Conservation (phyloP, 2,113 vertebrate species). For the Hemiscyllium ocellatum region DNA sequence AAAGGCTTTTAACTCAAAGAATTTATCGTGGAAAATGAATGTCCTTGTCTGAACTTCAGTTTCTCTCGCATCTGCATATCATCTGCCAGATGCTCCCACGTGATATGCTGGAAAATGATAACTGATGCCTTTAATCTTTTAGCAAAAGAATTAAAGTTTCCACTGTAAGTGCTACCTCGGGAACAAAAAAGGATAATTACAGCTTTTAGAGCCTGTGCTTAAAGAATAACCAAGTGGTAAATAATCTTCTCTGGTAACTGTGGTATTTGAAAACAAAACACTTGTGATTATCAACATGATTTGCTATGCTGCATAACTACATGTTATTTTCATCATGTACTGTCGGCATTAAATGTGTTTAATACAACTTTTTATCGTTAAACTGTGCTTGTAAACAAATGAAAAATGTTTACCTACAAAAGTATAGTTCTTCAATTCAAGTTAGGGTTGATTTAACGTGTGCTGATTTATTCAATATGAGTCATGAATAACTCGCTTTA, state of each 20-base stretch:
- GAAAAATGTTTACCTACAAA: neutral
- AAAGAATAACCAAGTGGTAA: neutral
- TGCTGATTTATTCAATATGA: neutral
- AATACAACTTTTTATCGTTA: neutral
- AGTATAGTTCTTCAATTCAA: neutral
- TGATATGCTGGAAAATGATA: neutral
- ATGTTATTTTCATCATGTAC: neutral
- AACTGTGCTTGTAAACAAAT: neutral
- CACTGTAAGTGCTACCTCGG: neutral
- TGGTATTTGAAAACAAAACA: neutral
- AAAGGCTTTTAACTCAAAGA: neutral
- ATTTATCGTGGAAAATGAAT: neutral
- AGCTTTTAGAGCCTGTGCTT: neutral
- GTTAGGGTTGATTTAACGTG: neutral
- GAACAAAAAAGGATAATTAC: neutral
- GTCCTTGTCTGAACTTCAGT: neutral
- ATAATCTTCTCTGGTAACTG: neutral
- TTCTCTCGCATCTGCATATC: neutral
- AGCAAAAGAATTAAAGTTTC: neutral
- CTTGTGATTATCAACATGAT: neutral
- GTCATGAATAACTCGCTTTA: neutral
- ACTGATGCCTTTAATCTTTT: neutral
- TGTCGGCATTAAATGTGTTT: neutral
- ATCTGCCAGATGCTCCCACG: slow-evolving; percentile 2
- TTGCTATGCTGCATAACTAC: neutral